Evolutionary conservation across 1,140 invertebrate genomes (phyloP).

Genomic region (Drosophila tropicalis): DNA sequence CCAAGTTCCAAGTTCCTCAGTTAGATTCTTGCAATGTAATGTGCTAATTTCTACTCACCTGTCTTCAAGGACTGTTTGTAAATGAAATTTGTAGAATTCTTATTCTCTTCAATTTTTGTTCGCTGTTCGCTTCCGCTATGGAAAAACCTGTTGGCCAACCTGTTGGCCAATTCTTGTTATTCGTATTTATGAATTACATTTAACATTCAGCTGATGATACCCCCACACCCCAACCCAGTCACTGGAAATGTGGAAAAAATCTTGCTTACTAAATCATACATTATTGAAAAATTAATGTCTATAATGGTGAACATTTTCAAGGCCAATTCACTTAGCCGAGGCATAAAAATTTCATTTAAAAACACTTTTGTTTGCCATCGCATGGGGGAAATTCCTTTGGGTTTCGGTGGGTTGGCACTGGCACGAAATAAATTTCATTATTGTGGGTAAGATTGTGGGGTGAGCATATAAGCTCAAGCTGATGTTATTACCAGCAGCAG

Average conservation of each 20-base stretch:
- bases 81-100: conserved; percentile 71
- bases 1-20: background rate
- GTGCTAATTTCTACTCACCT: conserved; percentile 73
- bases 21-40: conserved; percentile 53
- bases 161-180: conserved; percentile 63
- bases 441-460: conserved; percentile 9
- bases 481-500: conserved; percentile 1
- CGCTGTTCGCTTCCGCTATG: conserved; percentile 10
- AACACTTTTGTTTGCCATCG: conserved; percentile 19
- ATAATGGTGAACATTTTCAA: conserved; percentile 33
- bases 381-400: conserved; percentile 8
- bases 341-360: conserved; percentile 52
- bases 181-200: conserved; percentile 60
- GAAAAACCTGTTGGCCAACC: conserved; percentile 59
- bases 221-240: background rate
- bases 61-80: conserved; percentile 76
- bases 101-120: conserved; percentile 57
- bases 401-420: conserved; percentile 5
- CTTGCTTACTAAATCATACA: conserved; percentile 11
- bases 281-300: conserved; percentile 39
- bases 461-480: conserved; percentile 18
- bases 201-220: conserved; percentile 46
- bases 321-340: conserved; percentile 47
- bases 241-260: conserved; percentile 7
- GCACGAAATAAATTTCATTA: conserved; percentile 49